Conservation (phyloP, 2,888 invertebrate species). For the Germaria angustata region DNA sequence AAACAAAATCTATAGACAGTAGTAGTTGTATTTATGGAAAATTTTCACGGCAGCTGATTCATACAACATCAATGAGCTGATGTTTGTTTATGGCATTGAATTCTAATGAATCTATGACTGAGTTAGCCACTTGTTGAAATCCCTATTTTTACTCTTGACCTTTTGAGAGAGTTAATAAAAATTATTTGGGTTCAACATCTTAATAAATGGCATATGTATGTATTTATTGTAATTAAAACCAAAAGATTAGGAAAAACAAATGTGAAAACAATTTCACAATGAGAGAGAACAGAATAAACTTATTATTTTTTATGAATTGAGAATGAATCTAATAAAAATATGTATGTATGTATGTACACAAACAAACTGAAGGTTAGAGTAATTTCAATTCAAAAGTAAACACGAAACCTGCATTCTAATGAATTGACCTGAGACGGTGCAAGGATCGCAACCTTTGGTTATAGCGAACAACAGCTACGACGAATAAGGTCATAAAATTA, state of each 20-base stretch:
- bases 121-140: background rate
- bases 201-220: too few species aligned
- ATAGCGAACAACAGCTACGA: background rate
- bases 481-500: slow-evolving; percentile 15
- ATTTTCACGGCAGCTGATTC: background rate
- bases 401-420: background rate
- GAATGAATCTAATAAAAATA: too few species aligned
- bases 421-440: background rate
- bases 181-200: too few species aligned
- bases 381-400: background rate
- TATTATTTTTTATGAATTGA: background rate
- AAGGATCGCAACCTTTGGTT: background rate
- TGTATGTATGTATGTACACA: too few species aligned
- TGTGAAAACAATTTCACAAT: background rate
- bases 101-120: background rate
- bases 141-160: background rate
- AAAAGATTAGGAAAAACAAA: background rate
- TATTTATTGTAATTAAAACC: too few species aligned
- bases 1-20: background rate
- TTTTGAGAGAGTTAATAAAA: background rate
- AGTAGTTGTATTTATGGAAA: background rate
- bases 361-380: slow-evolving; percentile 12
- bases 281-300: background rate
- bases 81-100: background rate
- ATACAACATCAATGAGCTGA: background rate